Base-by-base conservation (phyloP, 2,797 vertebrate species). In the Chiropotes sagulatus region DNA sequence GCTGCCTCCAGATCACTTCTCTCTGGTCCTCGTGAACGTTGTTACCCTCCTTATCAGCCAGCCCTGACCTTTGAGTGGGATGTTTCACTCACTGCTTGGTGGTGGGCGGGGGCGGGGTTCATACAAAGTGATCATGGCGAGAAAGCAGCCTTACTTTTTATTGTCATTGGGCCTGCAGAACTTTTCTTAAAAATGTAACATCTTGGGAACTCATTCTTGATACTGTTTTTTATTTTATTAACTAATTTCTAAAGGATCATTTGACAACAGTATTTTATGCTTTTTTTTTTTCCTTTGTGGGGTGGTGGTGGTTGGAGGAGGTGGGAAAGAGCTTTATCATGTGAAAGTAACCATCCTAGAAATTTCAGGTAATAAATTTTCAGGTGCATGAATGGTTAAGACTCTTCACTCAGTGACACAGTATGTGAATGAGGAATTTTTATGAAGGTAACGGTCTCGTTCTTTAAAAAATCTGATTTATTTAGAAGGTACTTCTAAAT, bases 201-300 rank as follows among this genome's bases (percentile, higher is more conserved):
- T 70, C 58, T 54, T 64, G 79, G 73, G 73, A 96, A 73, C 76
- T 96, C 97, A 84, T 91, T 86, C 20, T 84, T 95, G 95, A 1
- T 78, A 19, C 87, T 83, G 52, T 82, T 95, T 97, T 85, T 82
- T 93, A 91, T 96, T 95, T 93, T 98, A 93, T 96, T 98, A 96
- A 61, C 97, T 97, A 72, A 98, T 99, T 98, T 92, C 98, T 97
- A 97, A 90, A 0, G 83, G 97, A 94, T 92, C 96, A 96, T 96
- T 87, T 96, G 97, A 98, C 98, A 98, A 96, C 93, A 94, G 96
- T 95, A 58, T 98, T 98, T 98, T 97, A 96, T 95, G 93, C 91
- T 97, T 98, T 64, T 75, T 54, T 75, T 70, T 83, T 70, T 13
- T 10, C 12, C 30, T 50, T 44, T 54, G 10, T 24, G 52, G 41